Evolutionary conservation across 2,797 vertebrate species (phyloP).

Genomic region (Hephaestus fuliginosus): DNA sequence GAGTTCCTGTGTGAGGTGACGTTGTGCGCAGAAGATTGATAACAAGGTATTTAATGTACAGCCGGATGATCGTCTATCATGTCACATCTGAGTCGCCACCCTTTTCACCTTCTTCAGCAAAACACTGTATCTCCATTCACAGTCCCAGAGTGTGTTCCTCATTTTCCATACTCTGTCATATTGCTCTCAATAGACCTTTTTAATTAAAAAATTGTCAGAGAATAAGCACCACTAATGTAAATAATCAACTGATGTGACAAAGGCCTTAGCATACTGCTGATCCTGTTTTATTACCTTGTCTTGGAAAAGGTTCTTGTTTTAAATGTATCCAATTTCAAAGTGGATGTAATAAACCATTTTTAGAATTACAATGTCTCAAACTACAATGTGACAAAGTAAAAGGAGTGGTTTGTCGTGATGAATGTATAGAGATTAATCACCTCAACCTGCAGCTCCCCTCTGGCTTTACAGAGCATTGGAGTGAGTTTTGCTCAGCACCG

Average conservation of each 20-base stretch:
- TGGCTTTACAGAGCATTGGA: background rate
- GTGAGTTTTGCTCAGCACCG: background rate
- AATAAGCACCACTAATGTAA: background rate
- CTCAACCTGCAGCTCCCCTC: too few relatives aligned
- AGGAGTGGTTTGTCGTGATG: too few relatives aligned
- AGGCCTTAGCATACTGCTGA: background rate
- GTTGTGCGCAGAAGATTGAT: conserved; percentile 35
- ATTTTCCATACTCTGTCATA: background rate
- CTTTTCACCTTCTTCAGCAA: conserved; percentile 29
- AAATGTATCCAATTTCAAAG: conserved; percentile 3
- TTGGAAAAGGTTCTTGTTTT: background rate
- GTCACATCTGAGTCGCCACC: background rate
- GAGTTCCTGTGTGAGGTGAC: conserved; percentile 13
- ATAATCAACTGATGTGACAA: background rate
- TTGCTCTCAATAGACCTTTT: background rate
- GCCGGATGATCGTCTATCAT: conserved; percentile 30
- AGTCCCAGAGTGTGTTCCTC: background rate
- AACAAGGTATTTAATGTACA: conserved; percentile 16
- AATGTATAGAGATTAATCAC: too few relatives aligned
- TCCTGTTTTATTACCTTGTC: background rate
- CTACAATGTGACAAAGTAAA: too few relatives aligned
- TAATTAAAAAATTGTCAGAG: background rate
- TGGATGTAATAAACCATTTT: too few relatives aligned
- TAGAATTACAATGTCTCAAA: too few relatives aligned
- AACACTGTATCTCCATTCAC: background rate